Percentiles rank a stretch among this genome's conserved stretches.
Conservation (phyloP, 2,888 invertebrate genomes). For the Meteorus colon region DNA sequence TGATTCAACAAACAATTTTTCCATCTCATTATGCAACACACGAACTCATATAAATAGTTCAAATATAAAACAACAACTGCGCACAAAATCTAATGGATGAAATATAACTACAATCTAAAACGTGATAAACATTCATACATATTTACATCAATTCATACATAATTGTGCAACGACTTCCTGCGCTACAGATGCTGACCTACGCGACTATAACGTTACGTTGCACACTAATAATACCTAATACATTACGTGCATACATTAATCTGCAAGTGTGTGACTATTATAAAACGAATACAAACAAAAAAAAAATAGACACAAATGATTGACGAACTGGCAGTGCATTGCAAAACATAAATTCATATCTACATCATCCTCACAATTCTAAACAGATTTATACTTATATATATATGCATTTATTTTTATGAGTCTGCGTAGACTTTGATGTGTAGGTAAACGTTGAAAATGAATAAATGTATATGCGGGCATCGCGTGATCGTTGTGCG, state of each 20-base stretch:
- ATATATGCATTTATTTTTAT: background rate
- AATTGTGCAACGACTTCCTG: conserved; percentile 12
- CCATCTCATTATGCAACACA: conserved; percentile 25
- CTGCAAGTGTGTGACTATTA: background rate
- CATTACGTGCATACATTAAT: conserved; percentile 9
- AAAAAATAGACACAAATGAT: background rate
- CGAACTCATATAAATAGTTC: conserved; percentile 15
- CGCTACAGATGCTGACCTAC: conserved; percentile 2
- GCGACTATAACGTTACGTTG: conserved; percentile 7
- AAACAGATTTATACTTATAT: background rate
- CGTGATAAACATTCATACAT: background rate
- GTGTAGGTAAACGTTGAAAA: conserved; percentile 31
- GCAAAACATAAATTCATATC: conserved; percentile 18
- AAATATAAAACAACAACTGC: background rate
- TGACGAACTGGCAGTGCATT: background rate
- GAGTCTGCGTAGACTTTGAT: background rate
- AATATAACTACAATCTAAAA: conserved; percentile 9
- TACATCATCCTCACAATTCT: conserved; percentile 2
- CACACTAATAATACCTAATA: conserved; percentile 1
- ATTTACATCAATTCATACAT: background rate
- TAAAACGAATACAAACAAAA: background rate
- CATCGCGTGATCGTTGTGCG: conserved; percentile 56
- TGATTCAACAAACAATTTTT: background rate
- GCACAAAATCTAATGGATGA: background rate
- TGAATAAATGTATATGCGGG: conserved; percentile 45